Evolutionary conservation across 2,113 vertebrate species (phyloP).

Genomic region (Lates calcarifer): DNA sequence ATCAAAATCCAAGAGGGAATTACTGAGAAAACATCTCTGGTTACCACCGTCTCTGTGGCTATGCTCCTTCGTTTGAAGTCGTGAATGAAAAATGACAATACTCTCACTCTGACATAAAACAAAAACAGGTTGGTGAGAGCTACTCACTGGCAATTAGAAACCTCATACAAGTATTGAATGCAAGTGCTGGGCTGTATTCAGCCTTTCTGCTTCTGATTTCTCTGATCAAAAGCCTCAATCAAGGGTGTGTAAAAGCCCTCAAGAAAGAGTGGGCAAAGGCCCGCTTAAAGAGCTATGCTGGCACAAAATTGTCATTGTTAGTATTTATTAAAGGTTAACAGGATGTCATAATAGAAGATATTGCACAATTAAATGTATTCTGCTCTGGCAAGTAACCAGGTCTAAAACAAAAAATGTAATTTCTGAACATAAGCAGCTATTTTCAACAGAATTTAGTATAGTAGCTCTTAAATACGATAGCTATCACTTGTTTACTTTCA

Average conservation of each 20-base stretch:
- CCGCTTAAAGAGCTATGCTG: background rate
- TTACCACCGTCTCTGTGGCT: conserved; percentile 77
- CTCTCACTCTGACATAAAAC: conserved; percentile 64
- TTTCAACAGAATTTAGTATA: background rate
- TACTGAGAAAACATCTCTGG: conserved; percentile 83
- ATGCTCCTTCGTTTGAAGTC: conserved; percentile 81
- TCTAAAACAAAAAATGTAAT: background rate
- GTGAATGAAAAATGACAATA: conserved; percentile 84
- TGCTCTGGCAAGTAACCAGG: background rate
- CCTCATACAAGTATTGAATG: conserved; percentile 65
- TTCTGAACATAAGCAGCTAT: background rate
- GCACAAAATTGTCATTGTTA: background rate
- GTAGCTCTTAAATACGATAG: background rate
- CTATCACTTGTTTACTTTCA: background rate
- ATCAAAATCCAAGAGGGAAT: conserved; percentile 69
- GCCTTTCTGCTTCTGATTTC: conserved; percentile 29
- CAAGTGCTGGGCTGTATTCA: conserved; percentile 33
- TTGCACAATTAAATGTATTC: background rate
- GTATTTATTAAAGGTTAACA: background rate
- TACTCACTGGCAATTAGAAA: conserved; percentile 74
- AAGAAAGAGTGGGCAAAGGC: background rate
- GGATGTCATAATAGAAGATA: background rate
- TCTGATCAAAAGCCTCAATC: conserved; percentile 39
- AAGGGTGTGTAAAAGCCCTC: background rate
- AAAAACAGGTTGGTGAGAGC: conserved; percentile 56